Conservation (phyloP, 2,888 invertebrate species). For the Agonopterix heracliana region DNA sequence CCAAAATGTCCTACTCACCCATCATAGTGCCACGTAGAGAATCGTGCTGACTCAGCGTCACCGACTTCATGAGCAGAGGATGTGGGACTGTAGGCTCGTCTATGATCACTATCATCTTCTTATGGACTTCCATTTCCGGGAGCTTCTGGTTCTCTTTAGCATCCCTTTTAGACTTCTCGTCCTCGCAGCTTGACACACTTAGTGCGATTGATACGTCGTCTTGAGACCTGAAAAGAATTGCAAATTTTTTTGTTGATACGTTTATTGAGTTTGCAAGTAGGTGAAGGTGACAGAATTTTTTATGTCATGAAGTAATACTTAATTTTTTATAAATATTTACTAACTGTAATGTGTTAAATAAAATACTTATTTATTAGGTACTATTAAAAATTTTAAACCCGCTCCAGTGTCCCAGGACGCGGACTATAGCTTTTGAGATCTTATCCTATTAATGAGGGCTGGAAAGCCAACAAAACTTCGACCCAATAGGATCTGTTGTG, state of each 20-base stretch:
- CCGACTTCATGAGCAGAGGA: slow-evolving; percentile 67
- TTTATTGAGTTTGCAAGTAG: background rate
- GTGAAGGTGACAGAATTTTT: background rate
- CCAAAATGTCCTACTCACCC: slow-evolving; percentile 35
- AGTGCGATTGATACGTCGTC: slow-evolving; percentile 69
- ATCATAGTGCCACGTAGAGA: slow-evolving; percentile 63
- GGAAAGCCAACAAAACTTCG: too few relatives aligned
- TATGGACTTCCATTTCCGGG: slow-evolving; percentile 43
- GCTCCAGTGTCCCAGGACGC: too few relatives aligned
- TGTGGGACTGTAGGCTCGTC: slow-evolving; percentile 65
- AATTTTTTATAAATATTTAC: too few relatives aligned
- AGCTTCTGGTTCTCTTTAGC: slow-evolving; percentile 31
- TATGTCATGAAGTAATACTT: too few relatives aligned
- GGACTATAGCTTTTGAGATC: too few relatives aligned
- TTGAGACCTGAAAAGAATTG: slow-evolving; percentile 53
- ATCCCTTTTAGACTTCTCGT: slow-evolving; percentile 64
- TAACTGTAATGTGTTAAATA: too few relatives aligned
- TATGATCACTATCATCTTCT: slow-evolving; percentile 58
- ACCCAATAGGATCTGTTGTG: too few relatives aligned
- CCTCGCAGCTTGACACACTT: slow-evolving; percentile 71
- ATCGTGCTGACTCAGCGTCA: slow-evolving; percentile 64
- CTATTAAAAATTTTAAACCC: too few relatives aligned
- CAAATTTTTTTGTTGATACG: background rate
- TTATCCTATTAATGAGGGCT: too few relatives aligned
- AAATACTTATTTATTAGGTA: too few relatives aligned